Evolutionary conservation across 2,888 invertebrate species (phyloP), one percentile per base, ranked within the genome.

Genomic region (Celastrina argiolus): DNA sequence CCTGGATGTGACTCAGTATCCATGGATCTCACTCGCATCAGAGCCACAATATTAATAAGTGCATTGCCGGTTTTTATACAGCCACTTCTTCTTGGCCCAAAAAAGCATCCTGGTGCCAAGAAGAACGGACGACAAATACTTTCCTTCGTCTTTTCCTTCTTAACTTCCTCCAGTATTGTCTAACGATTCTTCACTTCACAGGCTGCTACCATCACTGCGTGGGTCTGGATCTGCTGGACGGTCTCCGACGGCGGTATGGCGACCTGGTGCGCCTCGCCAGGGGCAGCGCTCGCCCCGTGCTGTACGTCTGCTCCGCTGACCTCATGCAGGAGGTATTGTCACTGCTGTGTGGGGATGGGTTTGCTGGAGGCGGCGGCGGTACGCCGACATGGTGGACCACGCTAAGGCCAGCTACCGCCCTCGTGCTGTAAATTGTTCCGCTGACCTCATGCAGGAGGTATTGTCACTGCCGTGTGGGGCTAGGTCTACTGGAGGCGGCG

Each of bases 381-480:
- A 90, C 68, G 90, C 90, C 0, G 83, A 84, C 69, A 74, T 91
- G 70, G 90, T 91, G 34, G 81, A 90, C 0, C 79, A 90, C 22
- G 85, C 88, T 0, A 88, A 87, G 69, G 87, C 82, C 36, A 76
- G 90, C 41, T 76, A 80, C 0, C 78, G 90, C 0, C 85, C 90
- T n/a, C 0, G 90, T 87, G 45, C 79, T 91, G 1, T 91, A 86
- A 64, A 82, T 91, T 90, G 90, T 71, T 85, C 90, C 64, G 90
- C 90, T 45, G 85, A 88, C 36, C 76, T 87, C 70, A 91, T 91
- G 88, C 79, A 80, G 79, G 81, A 89, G 84, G 90, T 90, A 74
- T 67, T 31, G 31, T 31, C 90, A 91, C 72, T 90, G 90, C 74
- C 79, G 84, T 0, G 86, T 89, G 0, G 90, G 90, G 0, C 78